Conservation (phyloP, 2,888 invertebrate species). For the Tipula vernalis region DNA sequence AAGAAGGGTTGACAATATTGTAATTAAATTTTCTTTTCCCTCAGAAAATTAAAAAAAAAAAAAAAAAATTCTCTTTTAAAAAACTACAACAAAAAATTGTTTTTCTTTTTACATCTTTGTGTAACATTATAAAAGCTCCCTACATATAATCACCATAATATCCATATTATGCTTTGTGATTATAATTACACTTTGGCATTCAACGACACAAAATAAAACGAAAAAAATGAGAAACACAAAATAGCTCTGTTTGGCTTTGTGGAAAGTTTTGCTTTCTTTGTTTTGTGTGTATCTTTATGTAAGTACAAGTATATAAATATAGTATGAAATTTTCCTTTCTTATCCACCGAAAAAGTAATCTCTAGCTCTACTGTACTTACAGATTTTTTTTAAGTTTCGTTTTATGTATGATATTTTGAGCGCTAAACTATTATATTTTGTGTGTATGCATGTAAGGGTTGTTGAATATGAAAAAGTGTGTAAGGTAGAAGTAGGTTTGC, state of each 20-base stretch:
- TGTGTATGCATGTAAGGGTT: background rate
- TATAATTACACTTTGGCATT: background rate
- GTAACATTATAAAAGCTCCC: background rate
- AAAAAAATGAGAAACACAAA: background rate
- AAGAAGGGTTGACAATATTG: background rate
- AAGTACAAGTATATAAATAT: background rate
- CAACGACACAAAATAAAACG: background rate
- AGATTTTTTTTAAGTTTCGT: background rate
- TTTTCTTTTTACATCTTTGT: background rate
- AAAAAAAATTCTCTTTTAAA: background rate
- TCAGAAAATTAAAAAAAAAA: background rate
- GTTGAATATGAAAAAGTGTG: background rate
- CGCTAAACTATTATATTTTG: background rate
- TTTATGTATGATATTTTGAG: background rate
- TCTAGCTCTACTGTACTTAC: background rate
- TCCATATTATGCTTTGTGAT: background rate
- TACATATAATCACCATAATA: background rate
- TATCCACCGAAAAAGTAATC: background rate
- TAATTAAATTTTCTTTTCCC: background rate
- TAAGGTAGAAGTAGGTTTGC: background rate
- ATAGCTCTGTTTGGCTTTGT: background rate
- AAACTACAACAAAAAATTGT: background rate
- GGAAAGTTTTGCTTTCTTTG: background rate
- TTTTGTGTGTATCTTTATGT: background rate
- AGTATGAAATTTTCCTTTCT: background rate